A percentile compares a stretch with the other conserved stretches of the same genome.
Conservation (phyloP, 2,113 vertebrate genomes). For the Tretioscincus oriximinensis region DNA sequence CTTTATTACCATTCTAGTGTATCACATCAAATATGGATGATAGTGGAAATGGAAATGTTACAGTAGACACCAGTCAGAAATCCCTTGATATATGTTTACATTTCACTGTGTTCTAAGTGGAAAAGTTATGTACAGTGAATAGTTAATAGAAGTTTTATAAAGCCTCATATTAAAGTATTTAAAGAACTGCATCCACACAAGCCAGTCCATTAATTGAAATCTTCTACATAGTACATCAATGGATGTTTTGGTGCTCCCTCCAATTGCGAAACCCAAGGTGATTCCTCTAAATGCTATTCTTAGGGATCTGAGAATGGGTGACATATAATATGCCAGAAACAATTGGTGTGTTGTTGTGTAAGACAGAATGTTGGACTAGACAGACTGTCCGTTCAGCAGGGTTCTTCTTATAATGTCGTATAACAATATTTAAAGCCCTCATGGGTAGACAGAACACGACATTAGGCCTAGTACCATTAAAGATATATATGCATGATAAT, state of each 20-base stretch:
- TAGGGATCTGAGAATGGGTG: too few relatives aligned
- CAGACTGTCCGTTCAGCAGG: neutral
- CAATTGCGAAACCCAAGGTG: too few relatives aligned
- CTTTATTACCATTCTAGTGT: neutral
- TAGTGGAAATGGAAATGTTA: neutral
- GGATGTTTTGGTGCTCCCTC: too few relatives aligned
- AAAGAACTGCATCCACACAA: neutral
- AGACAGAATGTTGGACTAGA: neutral
- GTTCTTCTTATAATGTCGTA: neutral
- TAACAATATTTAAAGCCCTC: neutral
- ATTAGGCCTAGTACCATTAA: neutral
- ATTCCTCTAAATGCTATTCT: too few relatives aligned
- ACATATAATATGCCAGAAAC: too few relatives aligned
- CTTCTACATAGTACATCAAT: too few relatives aligned
- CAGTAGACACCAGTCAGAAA: neutral
- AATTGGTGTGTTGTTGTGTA: too few relatives aligned
- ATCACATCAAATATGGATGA: neutral
- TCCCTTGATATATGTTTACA: neutral
- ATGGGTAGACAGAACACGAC: neutral
- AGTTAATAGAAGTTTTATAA: neutral
- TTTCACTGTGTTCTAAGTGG: neutral
- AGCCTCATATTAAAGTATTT: neutral
- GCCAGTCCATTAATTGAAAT: neutral
- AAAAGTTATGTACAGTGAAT: neutral
- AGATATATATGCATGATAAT: neutral